phyloP scores from a whole-genome alignment of 2,797 vertebrate species.

The Semaprochilodus insignis region DNA sequence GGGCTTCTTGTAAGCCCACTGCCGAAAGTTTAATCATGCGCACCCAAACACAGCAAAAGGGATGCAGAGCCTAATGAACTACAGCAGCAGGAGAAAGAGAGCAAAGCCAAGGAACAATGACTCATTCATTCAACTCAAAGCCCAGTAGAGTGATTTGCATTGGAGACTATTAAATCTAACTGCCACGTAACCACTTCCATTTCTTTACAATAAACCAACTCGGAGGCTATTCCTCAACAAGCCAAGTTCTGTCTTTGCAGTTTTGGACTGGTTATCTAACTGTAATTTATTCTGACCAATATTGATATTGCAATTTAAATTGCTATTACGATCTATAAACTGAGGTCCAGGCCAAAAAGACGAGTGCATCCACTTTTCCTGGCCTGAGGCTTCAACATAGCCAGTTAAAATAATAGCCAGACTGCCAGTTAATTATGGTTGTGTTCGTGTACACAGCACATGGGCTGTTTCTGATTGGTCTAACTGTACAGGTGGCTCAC shows the following conservation, averaged over 20 bases:
- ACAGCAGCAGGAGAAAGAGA: background rate
- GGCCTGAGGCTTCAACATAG: too few species aligned
- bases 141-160: background rate
- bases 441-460: too few species aligned
- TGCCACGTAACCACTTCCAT: slow-evolving; percentile 14
- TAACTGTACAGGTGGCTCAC: too few species aligned
- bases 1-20: background rate
- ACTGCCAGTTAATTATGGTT: too few species aligned
- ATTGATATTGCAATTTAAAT: too few species aligned
- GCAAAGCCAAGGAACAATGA: slow-evolving; percentile 13
- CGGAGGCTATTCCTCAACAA: background rate
- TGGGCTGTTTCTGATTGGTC: too few species aligned
- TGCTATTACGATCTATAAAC: too few species aligned
- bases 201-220: background rate
- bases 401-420: too few species aligned
- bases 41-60: background rate
- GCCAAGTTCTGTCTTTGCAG: background rate
- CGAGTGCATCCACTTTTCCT: too few species aligned
- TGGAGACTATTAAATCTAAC: slow-evolving; percentile 27
- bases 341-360: too few species aligned
- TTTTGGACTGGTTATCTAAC: too few species aligned
- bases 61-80: background rate
- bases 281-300: too few species aligned
- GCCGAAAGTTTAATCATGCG: slow-evolving; percentile 2
- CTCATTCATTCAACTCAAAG: slow-evolving; percentile 19